A percentile compares a stretch with the other conserved stretches of the same genome.
Conservation (phyloP, 2,113 vertebrate species). For the Nesogale talazaci region DNA sequence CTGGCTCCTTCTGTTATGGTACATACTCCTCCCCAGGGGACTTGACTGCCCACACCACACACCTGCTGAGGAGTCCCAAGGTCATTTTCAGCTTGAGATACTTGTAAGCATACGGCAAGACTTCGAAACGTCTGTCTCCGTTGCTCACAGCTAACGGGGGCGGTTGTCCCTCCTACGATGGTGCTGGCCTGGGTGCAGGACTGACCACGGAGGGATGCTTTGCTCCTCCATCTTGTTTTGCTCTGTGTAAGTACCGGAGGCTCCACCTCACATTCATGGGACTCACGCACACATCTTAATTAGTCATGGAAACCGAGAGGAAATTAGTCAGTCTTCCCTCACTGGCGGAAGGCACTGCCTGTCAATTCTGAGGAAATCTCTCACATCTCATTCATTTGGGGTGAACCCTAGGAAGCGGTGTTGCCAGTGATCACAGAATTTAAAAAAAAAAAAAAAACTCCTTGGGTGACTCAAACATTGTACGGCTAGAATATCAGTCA, state of each 20-base stretch:
- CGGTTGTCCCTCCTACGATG: too few relatives aligned
- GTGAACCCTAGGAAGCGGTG: not conserved
- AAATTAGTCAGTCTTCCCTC: not conserved
- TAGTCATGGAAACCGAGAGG: not conserved
- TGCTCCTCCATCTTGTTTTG: not conserved
- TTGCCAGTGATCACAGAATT: not conserved
- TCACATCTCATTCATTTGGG: not conserved
- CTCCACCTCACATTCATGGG: conserved; percentile 4
- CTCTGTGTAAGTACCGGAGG: not conserved
- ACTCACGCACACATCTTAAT: not conserved
- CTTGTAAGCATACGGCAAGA: not conserved
- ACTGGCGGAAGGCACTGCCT: not conserved
- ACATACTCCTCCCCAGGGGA: not conserved
- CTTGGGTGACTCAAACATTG: not conserved
- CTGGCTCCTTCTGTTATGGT: conserved; percentile 3
- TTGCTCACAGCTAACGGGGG: not conserved
- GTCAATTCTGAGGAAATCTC: not conserved
- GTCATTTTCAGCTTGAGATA: not conserved
- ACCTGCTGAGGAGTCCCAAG: not conserved
- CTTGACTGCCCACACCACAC: not conserved
- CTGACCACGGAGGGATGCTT: not conserved
- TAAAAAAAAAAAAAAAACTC: too few relatives aligned
- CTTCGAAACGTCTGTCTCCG: not conserved
- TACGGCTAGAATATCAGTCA: not conserved
- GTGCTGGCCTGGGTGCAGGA: not conserved